Conservation (phyloP, 1,140 invertebrate genomes). For the fruit fly (Drosophila melanogaster) region Release_6_plus_ISO1_MT NT_037436.4:3773001-3773500, state of each 20-base stretch:
- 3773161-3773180: not conserved
- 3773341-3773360: conserved; percentile 67
- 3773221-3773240: conserved; percentile 78
- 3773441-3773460: conserved; percentile 28
- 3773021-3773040: conserved; percentile 35
- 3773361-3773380: conserved; percentile 75
- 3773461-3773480: conserved; percentile 12
- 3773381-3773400: conserved; percentile 75
- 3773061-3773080: not conserved
- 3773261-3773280: not conserved
- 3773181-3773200: conserved; percentile 49
- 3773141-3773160: conserved; percentile 15
- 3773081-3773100: not conserved
- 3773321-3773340: conserved; percentile 26
- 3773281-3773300: conserved; percentile 39
- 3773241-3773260: conserved; percentile 45
- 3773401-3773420: conserved; percentile 36
- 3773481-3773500: conserved; percentile 38
- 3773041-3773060: conserved; percentile 9
- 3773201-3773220: conserved; percentile 73
- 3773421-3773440: not conserved
- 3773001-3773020: conserved; percentile 26
- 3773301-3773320: conserved; percentile 51
- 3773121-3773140: conserved; percentile 42
- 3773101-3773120: conserved; percentile 38